These are phyloP conservation scores for Nothura maculosa DNA, from an alignment of 2,797 vertebrate genomes.

Conservation along the genomic window DNA sequence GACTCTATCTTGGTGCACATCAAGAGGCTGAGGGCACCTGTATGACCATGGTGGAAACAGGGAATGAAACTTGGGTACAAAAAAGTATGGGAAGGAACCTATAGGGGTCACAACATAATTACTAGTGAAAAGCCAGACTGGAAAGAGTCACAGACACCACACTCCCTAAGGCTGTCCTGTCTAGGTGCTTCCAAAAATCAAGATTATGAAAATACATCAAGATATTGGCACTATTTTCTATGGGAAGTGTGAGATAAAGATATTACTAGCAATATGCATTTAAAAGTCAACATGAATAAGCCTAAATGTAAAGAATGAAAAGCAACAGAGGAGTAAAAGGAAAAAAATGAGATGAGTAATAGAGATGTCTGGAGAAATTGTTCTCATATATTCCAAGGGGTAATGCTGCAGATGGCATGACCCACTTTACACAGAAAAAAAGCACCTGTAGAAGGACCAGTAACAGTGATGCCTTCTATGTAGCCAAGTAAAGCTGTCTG, in stretches of 20 bases:
- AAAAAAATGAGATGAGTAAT: neutral
- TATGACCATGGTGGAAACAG: neutral
- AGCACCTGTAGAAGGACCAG: accelerated
- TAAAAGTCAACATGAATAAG: accelerated
- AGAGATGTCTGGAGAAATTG: neutral
- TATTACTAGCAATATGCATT: accelerated
- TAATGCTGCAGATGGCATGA: neutral
- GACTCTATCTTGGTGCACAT: neutral
- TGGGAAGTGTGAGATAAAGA: neutral
- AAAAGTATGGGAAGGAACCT: neutral
- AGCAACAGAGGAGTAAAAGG: neutral
- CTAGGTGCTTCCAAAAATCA: neutral
- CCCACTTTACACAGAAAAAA: accelerated
- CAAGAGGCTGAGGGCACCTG: neutral
- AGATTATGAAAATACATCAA: neutral
- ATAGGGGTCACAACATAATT: neutral
- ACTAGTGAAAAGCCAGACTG: neutral
- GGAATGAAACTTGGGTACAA: neutral
- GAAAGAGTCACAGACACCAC: neutral
- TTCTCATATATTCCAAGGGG: neutral
- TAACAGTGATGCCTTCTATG: accelerated
- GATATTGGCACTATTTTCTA: neutral
- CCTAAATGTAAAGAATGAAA: neutral
- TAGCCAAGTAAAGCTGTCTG: neutral
- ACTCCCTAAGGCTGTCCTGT: neutral